Conservation (phyloP, 2,113 vertebrate species). For the Nibea coibor region DNA sequence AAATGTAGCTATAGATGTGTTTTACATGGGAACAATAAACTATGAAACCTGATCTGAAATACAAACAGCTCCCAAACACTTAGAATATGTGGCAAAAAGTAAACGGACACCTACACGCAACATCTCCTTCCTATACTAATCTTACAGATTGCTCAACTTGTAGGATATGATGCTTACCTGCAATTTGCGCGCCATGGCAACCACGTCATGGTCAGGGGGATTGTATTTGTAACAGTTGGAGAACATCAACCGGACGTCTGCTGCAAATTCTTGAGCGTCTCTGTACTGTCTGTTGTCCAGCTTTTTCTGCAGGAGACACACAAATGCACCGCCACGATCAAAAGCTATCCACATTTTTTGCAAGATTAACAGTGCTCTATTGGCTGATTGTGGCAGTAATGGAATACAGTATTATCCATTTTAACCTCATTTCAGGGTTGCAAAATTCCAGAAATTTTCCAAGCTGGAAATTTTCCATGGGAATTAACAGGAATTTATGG, state of each 20-base stretch:
- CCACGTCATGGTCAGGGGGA: conserved; percentile 94
- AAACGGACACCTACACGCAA: too few relatives aligned
- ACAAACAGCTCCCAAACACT: not conserved
- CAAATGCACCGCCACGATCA: not conserved
- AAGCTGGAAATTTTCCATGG: too few relatives aligned
- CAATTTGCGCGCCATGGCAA: conserved; percentile 91
- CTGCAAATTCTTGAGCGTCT: conserved; percentile 92
- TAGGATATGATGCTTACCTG: conserved; percentile 83
- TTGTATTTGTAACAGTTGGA: conserved; percentile 98
- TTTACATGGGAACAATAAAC: not conserved
- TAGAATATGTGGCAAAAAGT: not conserved
- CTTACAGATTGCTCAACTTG: not conserved
- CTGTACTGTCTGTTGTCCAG: conserved; percentile 90
- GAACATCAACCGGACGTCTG: conserved; percentile 95
- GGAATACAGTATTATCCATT: not conserved
- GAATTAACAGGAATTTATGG: too few relatives aligned
- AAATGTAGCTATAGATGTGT: not conserved
- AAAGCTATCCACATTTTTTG: not conserved
- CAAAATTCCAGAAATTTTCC: too few relatives aligned
- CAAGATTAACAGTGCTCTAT: too few relatives aligned
- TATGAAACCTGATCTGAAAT: not conserved
- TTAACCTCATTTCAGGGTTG: not conserved
- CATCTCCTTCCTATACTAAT: too few relatives aligned
- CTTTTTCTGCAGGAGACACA: conserved; percentile 84
- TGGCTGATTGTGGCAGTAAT: too few relatives aligned